Evolutionary conservation across 2,113 vertebrate species (phyloP).

Genomic region (Lethenteron reissneri): DNA sequence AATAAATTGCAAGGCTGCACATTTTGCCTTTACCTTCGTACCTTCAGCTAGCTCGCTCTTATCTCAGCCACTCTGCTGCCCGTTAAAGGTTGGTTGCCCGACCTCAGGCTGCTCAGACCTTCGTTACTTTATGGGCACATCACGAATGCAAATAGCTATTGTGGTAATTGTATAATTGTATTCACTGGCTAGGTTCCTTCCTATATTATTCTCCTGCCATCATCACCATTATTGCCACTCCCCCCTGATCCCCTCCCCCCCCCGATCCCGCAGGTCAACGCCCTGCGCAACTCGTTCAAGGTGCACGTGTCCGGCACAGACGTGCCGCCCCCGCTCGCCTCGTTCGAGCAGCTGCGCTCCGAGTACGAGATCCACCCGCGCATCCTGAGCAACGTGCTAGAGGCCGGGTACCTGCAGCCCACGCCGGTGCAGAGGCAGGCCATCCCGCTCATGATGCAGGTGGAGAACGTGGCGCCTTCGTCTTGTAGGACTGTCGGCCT

Average conservation of each 20-base stretch:
- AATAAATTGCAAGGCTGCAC: too few relatives aligned
- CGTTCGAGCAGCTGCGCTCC: conserved; percentile 52
- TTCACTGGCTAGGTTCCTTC: neutral
- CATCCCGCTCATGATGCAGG: conserved; percentile 72
- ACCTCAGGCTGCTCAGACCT: too few relatives aligned
- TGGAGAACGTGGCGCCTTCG: conserved; percentile 18
- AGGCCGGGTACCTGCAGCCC: conserved; percentile 41
- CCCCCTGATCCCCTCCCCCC: too few relatives aligned
- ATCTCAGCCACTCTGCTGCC: too few relatives aligned
- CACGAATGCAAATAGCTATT: neutral
- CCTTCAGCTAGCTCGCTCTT: too few relatives aligned
- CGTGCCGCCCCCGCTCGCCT: conserved; percentile 51
- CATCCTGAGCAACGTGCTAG: conserved; percentile 47
- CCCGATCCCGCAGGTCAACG: conserved; percentile 36
- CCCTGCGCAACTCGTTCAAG: conserved; percentile 39
- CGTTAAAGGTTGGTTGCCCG: too few relatives aligned
- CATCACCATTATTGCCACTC: conserved; percentile 6
- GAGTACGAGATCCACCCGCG: conserved; percentile 47
- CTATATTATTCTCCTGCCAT: conserved; percentile 4
- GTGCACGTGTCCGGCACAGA: conserved; percentile 64
- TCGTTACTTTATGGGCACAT: too few relatives aligned
- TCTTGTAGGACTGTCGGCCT: neutral
- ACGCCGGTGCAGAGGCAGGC: conserved; percentile 91
- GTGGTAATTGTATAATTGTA: neutral
- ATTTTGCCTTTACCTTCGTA: too few relatives aligned